Evolutionary conservation across 2,797 vertebrate species (phyloP), one percentile per base, ranked within the genome.

Genomic region (Falco concolor): DNA sequence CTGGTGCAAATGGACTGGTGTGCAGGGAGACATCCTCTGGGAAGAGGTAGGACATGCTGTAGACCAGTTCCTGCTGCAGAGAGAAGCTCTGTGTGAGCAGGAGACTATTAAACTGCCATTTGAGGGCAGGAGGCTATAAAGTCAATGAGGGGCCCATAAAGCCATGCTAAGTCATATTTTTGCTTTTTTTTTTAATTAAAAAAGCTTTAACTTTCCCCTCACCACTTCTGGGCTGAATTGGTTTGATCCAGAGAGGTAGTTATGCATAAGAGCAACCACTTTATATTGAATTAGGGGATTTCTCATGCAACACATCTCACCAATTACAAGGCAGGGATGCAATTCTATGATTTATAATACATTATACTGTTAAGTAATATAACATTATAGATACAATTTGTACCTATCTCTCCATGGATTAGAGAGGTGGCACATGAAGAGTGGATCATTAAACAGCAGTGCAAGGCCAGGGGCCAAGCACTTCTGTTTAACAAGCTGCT

Each of bases 381-480:
- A 98, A 98, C 97, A 98, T 98, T 98, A 98, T 97, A 98, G 98
- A 98, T 97, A 98, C 98, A 98, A 98, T 98, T 98, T 98, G 97
- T 98, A 97, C 97, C 97, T 97, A 98, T 97, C 95, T 98, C 97
- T 98, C 97, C 75, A 93, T 94, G 98, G 98, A 98, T 98, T 98
- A 98, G 97, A 98, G 97, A 98, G 98, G 98, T 98, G 97, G 97
- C 97, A 98, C 96, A 95, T 38, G 96, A 98, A 96, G 96, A 98
- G 97, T 96, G 98, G 98, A 97, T 98, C 98, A 98, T 98, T 98
- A 98, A 98, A 97, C 97, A 98, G 97, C 97, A 97, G 92, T 85
- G 70, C 92, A 96, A 97, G 98, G 98, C 97, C 97, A 98, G 93
- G 98, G 98, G 98, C 97, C 98, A 98, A 97, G 97, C 98, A 97